Percentiles rank a stretch among this genome's conserved stretches.
Conservation (phyloP, 2,797 vertebrate species). For the Ctenosaura bakeri region DNA sequence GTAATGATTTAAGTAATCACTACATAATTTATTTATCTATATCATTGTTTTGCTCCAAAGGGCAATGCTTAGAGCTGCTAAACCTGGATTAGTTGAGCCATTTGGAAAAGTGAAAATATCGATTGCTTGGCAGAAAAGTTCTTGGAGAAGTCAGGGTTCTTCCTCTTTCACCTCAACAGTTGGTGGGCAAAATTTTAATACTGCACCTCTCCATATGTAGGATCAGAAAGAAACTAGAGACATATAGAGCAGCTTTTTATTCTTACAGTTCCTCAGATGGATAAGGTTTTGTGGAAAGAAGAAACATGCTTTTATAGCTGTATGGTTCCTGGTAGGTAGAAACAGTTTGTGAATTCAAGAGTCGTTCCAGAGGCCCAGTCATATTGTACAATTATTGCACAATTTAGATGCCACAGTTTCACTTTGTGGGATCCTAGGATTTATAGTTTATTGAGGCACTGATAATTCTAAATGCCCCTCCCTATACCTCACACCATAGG, state of each 20-base stretch:
- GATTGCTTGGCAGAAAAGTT: background rate
- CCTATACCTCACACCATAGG: too few species aligned
- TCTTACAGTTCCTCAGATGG: background rate
- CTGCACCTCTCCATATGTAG: background rate
- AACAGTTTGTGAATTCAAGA: background rate
- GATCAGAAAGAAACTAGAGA: background rate
- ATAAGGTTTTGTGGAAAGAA: background rate
- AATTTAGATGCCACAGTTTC: background rate
- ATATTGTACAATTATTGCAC: too few species aligned
- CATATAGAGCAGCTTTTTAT: background rate
- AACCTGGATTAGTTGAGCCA: background rate
- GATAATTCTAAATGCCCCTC: too few species aligned
- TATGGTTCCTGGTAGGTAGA: background rate
- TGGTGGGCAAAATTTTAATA: background rate
- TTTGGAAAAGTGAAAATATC: background rate
- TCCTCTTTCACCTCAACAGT: background rate
- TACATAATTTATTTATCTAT: background rate
- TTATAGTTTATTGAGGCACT: background rate
- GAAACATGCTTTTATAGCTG: background rate
- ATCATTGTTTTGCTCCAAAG: background rate
- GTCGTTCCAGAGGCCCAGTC: background rate
- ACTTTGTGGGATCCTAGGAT: background rate
- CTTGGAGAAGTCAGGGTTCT: background rate
- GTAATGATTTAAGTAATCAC: background rate
- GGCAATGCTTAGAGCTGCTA: background rate